Evolutionary conservation across 2,888 invertebrate species (phyloP), one percentile per base, ranked within the genome.

Genomic region (Aplocera efformata): DNA sequence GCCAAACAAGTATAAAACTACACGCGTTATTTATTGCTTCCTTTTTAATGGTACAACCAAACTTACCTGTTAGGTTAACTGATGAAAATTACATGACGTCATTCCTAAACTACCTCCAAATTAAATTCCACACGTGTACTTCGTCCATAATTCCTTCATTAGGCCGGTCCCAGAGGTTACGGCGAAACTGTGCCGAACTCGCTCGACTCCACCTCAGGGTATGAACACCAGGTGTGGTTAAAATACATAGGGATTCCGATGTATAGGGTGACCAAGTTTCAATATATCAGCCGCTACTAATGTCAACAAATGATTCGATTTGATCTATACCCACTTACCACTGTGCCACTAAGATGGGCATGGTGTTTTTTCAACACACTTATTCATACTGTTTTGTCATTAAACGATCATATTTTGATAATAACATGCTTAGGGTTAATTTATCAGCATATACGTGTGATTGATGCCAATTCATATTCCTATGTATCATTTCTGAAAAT

Each of bases 211-310:
- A 22, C 28, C 6, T 7, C 6, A 22, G 6, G n/a, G 22, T n/a
- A 22, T 7, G 42, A 17, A 17, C 52, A 62, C 67, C 73, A 73
- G 78, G 74, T 72, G 78, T 64, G 69, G 63, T 70, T 69, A 57
- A 68, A 75, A 72, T 69, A 73, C 72, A 77, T 75, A 70, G 66
- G 58, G 64, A 65, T 63, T 64, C 63, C 55, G 58, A 52, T 63
- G 60, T 58, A 67, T 47, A 58, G 48, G 13, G 13, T 17, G 13
- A 5, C 13, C 13, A 17, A 5, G 13, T 5, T 17, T 17, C 3
- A 5, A 17, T 17, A 17, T 17, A 17, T 17, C 5, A 17, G 13
- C 5, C 2, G 3, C 2, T 17, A 17, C 13, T 17, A 17, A 17
- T 17, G 13, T 5, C 3, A 17, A 17, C 13, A 17, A 17, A 3